Conservation (phyloP, 2,113 vertebrate genomes). For the Polypterus bichir region DNA sequence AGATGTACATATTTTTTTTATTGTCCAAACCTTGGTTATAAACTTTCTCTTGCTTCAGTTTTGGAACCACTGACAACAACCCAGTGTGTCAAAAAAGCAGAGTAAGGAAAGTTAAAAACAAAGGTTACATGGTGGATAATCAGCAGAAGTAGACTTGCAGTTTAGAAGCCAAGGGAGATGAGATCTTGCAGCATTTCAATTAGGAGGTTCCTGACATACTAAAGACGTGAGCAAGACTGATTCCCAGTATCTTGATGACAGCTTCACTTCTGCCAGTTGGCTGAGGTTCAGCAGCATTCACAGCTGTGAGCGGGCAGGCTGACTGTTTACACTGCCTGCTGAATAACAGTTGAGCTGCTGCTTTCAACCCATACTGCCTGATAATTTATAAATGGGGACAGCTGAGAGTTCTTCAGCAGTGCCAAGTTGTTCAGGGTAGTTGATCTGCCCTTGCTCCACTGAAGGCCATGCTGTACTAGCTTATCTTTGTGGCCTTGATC, state of each 20-base stretch:
- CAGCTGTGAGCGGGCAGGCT: constrained; percentile 30
- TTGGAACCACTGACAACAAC: background rate
- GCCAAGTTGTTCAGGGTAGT: background rate
- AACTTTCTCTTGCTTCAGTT: background rate
- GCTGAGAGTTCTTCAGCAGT: background rate
- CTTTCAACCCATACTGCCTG: constrained; percentile 21
- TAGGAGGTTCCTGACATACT: constrained; percentile 23
- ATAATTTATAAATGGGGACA: constrained; percentile 22
- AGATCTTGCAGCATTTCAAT: background rate
- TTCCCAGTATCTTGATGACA: constrained; percentile 28
- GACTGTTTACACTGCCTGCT: constrained; percentile 24
- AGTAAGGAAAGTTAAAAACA: constrained; percentile 11
- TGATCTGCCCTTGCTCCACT: background rate
- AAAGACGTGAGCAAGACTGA: constrained; percentile 25
- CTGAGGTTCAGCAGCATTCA: constrained; percentile 33
- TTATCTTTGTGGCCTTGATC: background rate
- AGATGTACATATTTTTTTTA: constrained; percentile 4
- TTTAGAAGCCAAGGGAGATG: background rate
- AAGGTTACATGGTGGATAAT: background rate
- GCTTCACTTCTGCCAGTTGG: constrained; percentile 32
- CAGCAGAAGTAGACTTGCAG: background rate
- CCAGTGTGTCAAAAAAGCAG: constrained; percentile 10
- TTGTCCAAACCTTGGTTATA: background rate
- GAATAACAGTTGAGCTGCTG: constrained; percentile 14
- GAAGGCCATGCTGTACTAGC: background rate